Evolutionary conservation across 1,140 invertebrate genomes (phyloP), one percentile per base, ranked within the genome.

Genomic region (Ditylenchus dipsaci): DNA sequence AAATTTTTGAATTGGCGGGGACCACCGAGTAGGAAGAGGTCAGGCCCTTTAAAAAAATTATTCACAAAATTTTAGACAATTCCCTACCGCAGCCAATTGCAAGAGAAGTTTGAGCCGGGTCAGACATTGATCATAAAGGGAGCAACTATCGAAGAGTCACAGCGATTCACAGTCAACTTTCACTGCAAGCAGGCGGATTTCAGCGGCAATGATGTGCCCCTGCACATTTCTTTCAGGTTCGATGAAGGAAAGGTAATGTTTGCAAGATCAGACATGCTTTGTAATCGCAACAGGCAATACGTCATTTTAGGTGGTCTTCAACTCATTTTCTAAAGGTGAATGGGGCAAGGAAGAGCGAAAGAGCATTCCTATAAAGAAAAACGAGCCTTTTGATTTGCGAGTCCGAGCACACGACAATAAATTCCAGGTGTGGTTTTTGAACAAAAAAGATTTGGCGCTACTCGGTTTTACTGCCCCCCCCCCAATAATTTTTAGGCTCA

Each of bases 261-360:
- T 38, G 3, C 11, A 38, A 11, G 33, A n/a, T n/a, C 42, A 19
- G 63, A 7, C n/a, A 67, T 64, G 19, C 73, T 67, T 67, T 77
- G 3, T 17, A 53, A 15, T 26, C 49, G 3, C n/a, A 19, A 76
- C 78, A 26, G 58, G 78, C 33, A 38, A 5, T 75, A 73, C 64
- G 67, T 68, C 1, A 74, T 78, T 75, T 30, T n/a, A 76, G 71
- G 73, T 78, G 26, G 47, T 67, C 17, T 29, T 79, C 13, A 74
- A 74, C 56, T 56, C 60, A 19, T 78, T 74, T 33, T 58, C 67
- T 59, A 82, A 82, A 42, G 78, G 78, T 33, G 76, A 81, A 57
- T 81, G 79, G 79, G 81, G 81, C 56, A 83, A 83, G 43, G 79
- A 81, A 72, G 76, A 81, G 67, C 74, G 79, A 53, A 83, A 81